Evolutionary conservation across 2,888 invertebrate genomes (phyloP).

Genomic region (Homarus gammarus): DNA sequence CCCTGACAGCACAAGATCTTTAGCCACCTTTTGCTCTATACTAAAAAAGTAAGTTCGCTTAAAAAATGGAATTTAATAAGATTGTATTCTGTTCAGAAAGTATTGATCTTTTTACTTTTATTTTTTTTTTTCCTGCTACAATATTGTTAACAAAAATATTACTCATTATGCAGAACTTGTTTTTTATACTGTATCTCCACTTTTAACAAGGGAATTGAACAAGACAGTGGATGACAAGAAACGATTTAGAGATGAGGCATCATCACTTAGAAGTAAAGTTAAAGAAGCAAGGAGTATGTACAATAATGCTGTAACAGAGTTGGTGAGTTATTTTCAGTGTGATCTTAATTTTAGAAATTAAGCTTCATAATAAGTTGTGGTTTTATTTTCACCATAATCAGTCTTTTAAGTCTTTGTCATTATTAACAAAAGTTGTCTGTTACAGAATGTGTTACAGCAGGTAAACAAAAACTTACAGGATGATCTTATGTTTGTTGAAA

Average conservation of each 20-base stretch:
- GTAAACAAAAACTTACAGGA: conserved; percentile 33
- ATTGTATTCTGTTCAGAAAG: neutral
- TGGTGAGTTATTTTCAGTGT: conserved; percentile 9
- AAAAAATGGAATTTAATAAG: neutral
- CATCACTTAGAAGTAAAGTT: neutral
- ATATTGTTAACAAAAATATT: neutral
- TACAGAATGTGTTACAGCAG: conserved; percentile 16
- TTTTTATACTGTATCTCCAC: too few relatives aligned
- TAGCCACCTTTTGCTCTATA: conserved; percentile 51
- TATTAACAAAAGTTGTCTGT: neutral
- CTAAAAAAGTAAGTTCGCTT: conserved; percentile 49
- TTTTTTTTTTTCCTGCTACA: neutral
- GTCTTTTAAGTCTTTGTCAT: neutral
- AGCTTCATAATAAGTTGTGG: neutral
- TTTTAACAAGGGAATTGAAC: conserved; percentile 35
- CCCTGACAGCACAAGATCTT: conserved; percentile 18
- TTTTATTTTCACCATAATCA: neutral
- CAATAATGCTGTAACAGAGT: conserved; percentile 16
- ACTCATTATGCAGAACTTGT: too few relatives aligned
- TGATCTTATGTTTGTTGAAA: conserved; percentile 31
- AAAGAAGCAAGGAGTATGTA: conserved; percentile 8
- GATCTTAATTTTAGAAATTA: neutral
- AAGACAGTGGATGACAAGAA: conserved; percentile 46
- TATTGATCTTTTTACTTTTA: too few relatives aligned
- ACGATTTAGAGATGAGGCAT: conserved; percentile 19